These are phyloP conservation scores for Drosophila punjabiensis DNA, from an alignment of 1,140 invertebrate genomes.

Conservation along the genomic window DNA sequence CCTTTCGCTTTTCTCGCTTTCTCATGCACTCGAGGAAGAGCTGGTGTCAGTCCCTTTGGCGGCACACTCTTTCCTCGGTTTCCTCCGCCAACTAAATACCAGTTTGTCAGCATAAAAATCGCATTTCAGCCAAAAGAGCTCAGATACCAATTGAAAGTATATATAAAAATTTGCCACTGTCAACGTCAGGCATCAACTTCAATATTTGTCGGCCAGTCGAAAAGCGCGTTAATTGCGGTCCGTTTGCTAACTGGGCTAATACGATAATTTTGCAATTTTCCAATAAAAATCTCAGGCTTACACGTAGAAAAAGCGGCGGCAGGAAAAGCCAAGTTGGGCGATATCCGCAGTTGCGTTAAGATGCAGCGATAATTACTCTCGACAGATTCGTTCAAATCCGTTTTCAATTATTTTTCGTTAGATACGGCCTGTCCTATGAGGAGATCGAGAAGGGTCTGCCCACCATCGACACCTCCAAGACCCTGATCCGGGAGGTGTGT, in stretches of 20 bases:
- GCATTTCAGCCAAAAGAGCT: background rate
- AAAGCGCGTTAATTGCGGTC: constrained; percentile 63
- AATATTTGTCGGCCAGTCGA: constrained; percentile 45
- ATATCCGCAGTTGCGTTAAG: constrained; percentile 50
- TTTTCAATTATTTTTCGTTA: constrained; percentile 75
- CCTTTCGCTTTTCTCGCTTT: constrained; percentile 60
- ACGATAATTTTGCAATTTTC: constrained; percentile 67
- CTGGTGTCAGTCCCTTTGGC: constrained; percentile 32
- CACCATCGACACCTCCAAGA: constrained; percentile 95
- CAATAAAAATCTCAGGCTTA: constrained; percentile 45
- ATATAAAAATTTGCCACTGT: constrained; percentile 59
- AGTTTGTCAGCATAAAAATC: constrained; percentile 43
- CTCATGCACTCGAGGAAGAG: constrained; percentile 68
- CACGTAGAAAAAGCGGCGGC: constrained; percentile 25
- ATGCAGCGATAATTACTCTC: constrained; percentile 38
- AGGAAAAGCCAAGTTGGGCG: constrained; percentile 62
- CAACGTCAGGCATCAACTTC: constrained; percentile 56
- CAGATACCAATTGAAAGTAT: constrained; percentile 36
- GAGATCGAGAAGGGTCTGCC: constrained; percentile 95
- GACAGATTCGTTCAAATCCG: constrained; percentile 21
- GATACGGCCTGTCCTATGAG: constrained; percentile 93
- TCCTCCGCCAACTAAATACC: constrained; percentile 29
- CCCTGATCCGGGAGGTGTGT: constrained; percentile 94
- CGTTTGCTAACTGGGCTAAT: constrained; percentile 59
- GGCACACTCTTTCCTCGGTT: constrained; percentile 15